These are phyloP conservation scores for Drosophila testacea DNA, from an alignment of 2,888 invertebrate genomes.

Conservation along the genomic window DNA sequence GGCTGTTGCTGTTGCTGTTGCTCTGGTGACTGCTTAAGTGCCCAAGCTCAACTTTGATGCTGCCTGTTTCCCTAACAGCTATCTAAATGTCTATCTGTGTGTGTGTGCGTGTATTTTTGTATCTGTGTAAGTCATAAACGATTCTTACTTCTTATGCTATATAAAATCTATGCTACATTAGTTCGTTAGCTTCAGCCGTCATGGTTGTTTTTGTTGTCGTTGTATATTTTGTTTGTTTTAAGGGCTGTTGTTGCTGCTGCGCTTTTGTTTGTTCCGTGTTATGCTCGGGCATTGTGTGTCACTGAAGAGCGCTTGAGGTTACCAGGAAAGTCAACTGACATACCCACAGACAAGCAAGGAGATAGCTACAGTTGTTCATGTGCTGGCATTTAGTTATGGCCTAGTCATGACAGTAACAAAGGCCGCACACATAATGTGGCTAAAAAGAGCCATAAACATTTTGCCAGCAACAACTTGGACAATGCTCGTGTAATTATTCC, in stretches of 20 bases:
- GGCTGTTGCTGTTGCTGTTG: constrained; percentile 59
- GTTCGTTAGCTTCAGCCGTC: constrained; percentile 71
- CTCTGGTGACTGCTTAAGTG: constrained; percentile 60
- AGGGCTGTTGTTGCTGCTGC: constrained; percentile 52
- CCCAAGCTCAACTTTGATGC: constrained; percentile 51
- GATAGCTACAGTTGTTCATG: constrained; percentile 41
- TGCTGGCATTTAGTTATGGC: constrained; percentile 53
- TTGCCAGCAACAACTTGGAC: constrained; percentile 48
- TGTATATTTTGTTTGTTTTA: constrained; percentile 45
- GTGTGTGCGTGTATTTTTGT: constrained; percentile 24
- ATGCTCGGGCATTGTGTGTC: constrained; percentile 54
- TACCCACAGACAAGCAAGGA: constrained; percentile 9
- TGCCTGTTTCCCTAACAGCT: constrained; percentile 33
- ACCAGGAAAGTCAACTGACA: constrained; percentile 31
- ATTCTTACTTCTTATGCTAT: constrained; percentile 67
- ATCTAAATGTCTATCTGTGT: constrained; percentile 23
- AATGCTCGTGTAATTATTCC: constrained; percentile 72
- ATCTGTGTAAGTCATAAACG: constrained; percentile 63
- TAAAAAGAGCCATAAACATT: constrained; percentile 63
- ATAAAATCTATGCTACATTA: constrained; percentile 79
- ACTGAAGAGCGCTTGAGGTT: constrained; percentile 76
- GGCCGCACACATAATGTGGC: constrained; percentile 26
- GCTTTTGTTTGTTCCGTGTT: constrained; percentile 66
- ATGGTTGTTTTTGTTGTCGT: constrained; percentile 19
- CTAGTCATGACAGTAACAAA: constrained; percentile 39